A percentile compares a stretch with the other conserved stretches of the same genome.
phyloP scores from a whole-genome alignment of 2,113 vertebrate species.

The Mirounga angustirostris region DNA sequence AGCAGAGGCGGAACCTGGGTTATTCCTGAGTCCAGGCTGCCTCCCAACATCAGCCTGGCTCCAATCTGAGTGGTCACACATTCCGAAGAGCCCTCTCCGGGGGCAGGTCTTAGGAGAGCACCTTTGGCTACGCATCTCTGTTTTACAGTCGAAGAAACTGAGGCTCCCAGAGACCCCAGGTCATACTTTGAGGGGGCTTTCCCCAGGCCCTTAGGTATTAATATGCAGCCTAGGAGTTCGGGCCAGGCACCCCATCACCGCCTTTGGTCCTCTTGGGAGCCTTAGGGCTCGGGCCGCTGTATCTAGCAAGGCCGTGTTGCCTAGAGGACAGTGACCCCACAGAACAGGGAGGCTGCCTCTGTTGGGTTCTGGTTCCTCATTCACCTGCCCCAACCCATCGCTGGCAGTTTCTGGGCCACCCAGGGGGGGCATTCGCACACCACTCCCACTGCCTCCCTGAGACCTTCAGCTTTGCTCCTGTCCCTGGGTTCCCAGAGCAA shows the following conservation, averaged over 20 bases:
- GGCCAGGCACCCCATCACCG: neutral
- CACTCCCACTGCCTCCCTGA: neutral
- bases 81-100: neutral
- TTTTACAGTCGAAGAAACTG: neutral
- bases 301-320: neutral
- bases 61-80: neutral
- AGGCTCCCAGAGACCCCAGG: neutral
- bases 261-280: neutral
- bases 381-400: neutral
- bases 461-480: neutral
- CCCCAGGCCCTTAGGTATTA: neutral
- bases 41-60: neutral
- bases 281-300: neutral
- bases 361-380: neutral
- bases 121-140: neutral
- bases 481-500: neutral
- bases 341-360: neutral
- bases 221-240: neutral
- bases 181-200: neutral
- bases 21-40: neutral
- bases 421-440: neutral
- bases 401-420: neutral
- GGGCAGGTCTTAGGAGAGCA: neutral
- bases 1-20: neutral
- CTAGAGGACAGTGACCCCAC: neutral